Evolutionary conservation across 2,888 invertebrate genomes (phyloP), one percentile per base, ranked within the genome.

Genomic region (Protophormia terraenovae): DNA sequence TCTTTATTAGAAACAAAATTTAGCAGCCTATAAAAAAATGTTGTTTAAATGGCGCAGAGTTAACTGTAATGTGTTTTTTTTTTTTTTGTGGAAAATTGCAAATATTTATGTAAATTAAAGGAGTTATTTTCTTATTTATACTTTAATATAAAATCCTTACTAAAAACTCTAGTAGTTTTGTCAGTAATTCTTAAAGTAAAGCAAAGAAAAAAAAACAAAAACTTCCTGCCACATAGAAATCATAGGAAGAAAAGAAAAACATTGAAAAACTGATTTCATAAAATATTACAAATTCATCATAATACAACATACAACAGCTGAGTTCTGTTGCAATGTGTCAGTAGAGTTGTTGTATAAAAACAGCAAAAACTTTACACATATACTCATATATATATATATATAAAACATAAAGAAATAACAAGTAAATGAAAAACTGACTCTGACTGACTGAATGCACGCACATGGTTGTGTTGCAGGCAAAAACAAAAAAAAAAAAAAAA

Each of bases 271-370:
- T 75, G 78, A 78, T 75, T 78, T 67, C 73, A 75, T 64, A 82
- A 75, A 66, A 64, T 69, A 76, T 85, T 85, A 79, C 78, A 85
- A 85, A 82, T 85, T 82, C 82, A 85, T 85, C 85, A 79, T 79
- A 82, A 82, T 29, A 64, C 78, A 82, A 71, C 82, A 53, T 27
- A 82, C 29, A 82, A 66, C 85, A 85, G 85, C 85, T 85, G 85
- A 85, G 85, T 75, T 79, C 75, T 78, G 75, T 71, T 79, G 85
- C 85, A 82, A 85, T 75, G 71, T 82, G 82, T 82, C 85, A 82
- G 78, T 53, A 60, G 41, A 53, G 58, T 32, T 75, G 78, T 75
- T 85, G 53, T 19, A 47, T 14, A 66, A 66, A 53, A 66, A 66
- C 72, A 27, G 41, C 10, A 80, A 66, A 60, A 66, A 58, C 58